phyloP scores from a whole-genome alignment of 2,797 vertebrate species.

The Dromococcyx pavoninus region DNA sequence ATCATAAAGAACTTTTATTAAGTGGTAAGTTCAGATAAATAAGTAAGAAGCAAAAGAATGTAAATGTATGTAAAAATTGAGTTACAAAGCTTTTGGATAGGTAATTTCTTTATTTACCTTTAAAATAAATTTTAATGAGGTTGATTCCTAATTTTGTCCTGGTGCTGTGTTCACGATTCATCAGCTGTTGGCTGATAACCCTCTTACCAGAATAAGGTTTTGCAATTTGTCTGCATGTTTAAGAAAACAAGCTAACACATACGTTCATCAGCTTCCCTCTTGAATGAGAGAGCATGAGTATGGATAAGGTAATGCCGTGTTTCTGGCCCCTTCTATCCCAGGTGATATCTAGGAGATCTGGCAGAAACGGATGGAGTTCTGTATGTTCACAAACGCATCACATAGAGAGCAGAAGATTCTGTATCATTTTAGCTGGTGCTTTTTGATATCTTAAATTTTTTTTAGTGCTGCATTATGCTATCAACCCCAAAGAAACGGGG shows the following conservation, averaged over 20 bases:
- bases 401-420: not conserved
- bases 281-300: not conserved
- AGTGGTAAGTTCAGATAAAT: not conserved
- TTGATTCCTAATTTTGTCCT: not conserved
- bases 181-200: not conserved
- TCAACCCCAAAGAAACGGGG: not conserved
- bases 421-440: not conserved
- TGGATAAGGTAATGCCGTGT: not conserved
- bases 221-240: not conserved
- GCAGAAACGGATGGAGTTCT: not conserved
- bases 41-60: not conserved
- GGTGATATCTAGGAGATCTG: not conserved
- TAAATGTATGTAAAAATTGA: not conserved
- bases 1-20: not conserved
- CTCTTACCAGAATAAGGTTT: not conserved
- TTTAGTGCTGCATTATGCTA: not conserved
- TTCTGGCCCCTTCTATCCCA: not conserved
- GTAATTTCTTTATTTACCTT: not conserved
- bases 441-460: not conserved
- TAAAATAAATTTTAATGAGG: not conserved
- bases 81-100: not conserved
- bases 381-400: not conserved
- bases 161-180: not conserved
- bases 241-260: not conserved
- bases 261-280: not conserved